These are phyloP conservation scores for Coregonus clupeaformis DNA, from an alignment of 2,113 vertebrate species.

Conservation along the genomic window DNA sequence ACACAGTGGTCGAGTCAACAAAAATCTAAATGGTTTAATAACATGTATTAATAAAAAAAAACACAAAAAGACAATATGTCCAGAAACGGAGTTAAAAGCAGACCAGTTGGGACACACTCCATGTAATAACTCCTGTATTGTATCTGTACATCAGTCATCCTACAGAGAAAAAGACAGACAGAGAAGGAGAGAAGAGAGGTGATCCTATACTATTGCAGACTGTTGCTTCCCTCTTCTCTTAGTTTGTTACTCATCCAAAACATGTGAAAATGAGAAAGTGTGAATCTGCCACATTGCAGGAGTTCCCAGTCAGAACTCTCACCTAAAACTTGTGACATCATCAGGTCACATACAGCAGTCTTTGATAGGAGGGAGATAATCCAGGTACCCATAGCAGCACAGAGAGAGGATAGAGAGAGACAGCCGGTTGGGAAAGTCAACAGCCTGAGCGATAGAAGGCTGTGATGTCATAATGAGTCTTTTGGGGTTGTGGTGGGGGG, in stretches of 20 bases:
- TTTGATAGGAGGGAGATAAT: not conserved
- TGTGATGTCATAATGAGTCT: not conserved
- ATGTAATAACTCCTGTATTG: too few relatives aligned
- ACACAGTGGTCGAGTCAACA: slow-evolving; percentile 9
- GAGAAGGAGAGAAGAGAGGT: not conserved
- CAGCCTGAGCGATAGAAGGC: not conserved
- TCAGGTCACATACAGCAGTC: not conserved
- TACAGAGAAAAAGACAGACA: slow-evolving; percentile 23
- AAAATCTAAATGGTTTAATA: slow-evolving; percentile 64
- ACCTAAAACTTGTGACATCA: not conserved
- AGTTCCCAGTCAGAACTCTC: not conserved
- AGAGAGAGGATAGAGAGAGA: not conserved
- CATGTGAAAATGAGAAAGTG: slow-evolving; percentile 1
- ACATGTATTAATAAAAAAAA: slow-evolving; percentile 59
- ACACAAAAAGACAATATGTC: not conserved
- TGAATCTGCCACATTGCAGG: not conserved
- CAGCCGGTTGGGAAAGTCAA: not conserved
- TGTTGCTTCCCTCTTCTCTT: not conserved
- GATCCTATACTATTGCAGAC: not conserved
- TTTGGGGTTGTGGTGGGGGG: not conserved
- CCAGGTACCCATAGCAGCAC: not conserved
- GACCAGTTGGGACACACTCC: slow-evolving; percentile 3
- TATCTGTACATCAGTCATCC: slow-evolving; percentile 34
- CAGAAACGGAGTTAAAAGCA: slow-evolving; percentile 27
- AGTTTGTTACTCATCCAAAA: not conserved